These are phyloP conservation scores for Rhinolophus sinicus DNA, from an alignment of 2,113 vertebrate species.

Conservation along the genomic window DNA sequence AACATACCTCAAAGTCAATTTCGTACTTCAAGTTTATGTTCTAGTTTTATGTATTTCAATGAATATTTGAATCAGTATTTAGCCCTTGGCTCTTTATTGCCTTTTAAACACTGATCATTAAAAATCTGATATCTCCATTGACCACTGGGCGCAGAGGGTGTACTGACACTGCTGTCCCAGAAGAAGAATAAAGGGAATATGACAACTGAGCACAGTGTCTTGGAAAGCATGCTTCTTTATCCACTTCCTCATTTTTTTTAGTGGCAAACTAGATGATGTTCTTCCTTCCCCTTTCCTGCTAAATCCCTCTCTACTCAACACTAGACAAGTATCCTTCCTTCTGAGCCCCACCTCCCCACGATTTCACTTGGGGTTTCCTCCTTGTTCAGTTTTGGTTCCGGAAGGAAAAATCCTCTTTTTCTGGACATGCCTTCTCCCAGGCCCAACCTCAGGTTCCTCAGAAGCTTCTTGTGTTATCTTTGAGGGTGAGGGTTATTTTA, in stretches of 20 bases:
- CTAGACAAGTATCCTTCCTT: not conserved
- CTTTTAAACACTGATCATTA: not conserved
- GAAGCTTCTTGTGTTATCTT: not conserved
- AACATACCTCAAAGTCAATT: not conserved
- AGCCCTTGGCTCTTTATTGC: not conserved
- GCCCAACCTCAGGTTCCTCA: not conserved
- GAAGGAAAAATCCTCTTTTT: not conserved
- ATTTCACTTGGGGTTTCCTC: not conserved
- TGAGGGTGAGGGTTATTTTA: not conserved
- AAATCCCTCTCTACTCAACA: not conserved
- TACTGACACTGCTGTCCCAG: not conserved
- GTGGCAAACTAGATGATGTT: not conserved
- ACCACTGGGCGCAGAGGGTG: no score
- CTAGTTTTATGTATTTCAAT: not conserved
- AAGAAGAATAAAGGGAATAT: not conserved
- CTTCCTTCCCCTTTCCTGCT: not conserved
- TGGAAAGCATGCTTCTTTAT: not conserved
- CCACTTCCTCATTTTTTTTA: not conserved
- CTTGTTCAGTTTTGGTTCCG: not conserved
- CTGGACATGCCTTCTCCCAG: accelerated
- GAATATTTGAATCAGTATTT: not conserved
- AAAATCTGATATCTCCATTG: not conserved
- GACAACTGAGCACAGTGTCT: not conserved
- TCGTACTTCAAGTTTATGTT: not conserved
- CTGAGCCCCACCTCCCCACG: no score